Evolutionary conservation across 1,140 invertebrate species (phyloP).

Genomic region (Aporrectodea caliginosa): DNA sequence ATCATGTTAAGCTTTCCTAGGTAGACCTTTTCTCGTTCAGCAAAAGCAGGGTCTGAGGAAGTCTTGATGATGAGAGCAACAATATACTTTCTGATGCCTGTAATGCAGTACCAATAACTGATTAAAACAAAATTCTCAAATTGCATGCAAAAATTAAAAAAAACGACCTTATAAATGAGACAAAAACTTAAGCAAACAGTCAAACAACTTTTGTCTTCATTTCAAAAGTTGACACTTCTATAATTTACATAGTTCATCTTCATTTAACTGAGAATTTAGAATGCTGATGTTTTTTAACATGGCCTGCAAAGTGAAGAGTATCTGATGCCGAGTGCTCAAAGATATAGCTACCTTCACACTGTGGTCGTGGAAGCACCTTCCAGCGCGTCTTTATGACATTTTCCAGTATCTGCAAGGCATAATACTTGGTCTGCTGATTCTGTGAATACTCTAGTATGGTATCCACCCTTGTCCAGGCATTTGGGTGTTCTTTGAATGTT

Average conservation of each 20-base stretch:
- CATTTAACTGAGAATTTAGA: too few species aligned
- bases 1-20: conserved; percentile 99
- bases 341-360: conserved; percentile 84
- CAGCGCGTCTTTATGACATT: conserved; percentile 98
- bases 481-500: conserved; percentile 92
- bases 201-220: not conserved
- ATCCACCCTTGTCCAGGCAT: conserved; percentile 98
- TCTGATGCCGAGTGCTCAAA: too few species aligned
- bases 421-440: conserved; percentile 99
- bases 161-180: too few species aligned
- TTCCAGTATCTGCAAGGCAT: conserved; percentile 97
- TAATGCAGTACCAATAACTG: too few species aligned
- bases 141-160: too few species aligned
- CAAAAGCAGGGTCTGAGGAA: conserved; percentile 80
- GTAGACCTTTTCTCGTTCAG: conserved; percentile 93
- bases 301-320: too few species aligned
- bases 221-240: not conserved
- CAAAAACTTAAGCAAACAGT: not conserved
- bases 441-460: conserved; percentile 90
- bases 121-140: too few species aligned
- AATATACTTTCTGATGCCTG: conserved; percentile 94
- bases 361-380: conserved; percentile 96
- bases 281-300: too few species aligned
- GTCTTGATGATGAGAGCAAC: conserved; percentile 98
- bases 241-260: not conserved